Evolutionary conservation across 2,888 invertebrate species (phyloP), one percentile per base, ranked within the genome.

Genomic region (Erpobdella octoculata): DNA sequence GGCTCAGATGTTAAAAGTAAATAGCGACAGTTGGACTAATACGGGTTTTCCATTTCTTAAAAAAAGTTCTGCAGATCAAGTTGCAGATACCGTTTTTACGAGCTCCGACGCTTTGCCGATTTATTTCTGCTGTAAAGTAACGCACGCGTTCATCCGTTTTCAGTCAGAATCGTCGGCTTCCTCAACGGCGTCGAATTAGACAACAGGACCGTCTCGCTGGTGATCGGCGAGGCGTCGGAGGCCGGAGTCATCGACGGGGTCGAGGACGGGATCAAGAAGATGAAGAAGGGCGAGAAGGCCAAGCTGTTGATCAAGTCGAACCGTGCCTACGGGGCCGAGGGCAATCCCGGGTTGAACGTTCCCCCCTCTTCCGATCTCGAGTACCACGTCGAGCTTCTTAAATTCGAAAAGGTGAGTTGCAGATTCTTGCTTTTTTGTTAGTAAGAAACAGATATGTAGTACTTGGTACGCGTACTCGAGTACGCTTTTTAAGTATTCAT

Each of bases 331-430:
- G 91, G 91, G 70, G 80, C 84, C 0, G 81, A 82, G 70, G 93
- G 92, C 0, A 89, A 88, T 75, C 77, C 87, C 0, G 87, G 88
- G 68, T 87, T 89, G 66, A 86, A 87, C 71, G 89, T 97, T 76
- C 93, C 94, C 31, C 85, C 91, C 0, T 87, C 91, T 80, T 88
- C 92, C 0, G 75, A 76, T 38, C 73, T 83, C n/a, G 75, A 75
- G 9, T 97, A 94, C 82, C 87, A 86, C 18, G 89, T 97, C 0
- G 89, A 89, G 72, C 82, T 98, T 74, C 89, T 88, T 46, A 89
- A 87, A 76, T 94, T 94, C 81, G 94, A 94, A 83, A 90, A 89
- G 84, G 89, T 89, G n/a, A n/a, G n/a, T n/a, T n/a, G n/a, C n/a
- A n/a, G n/a, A n/a, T n/a, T n/a, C n/a, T n/a, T n/a, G n/a, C n/a